phyloP scores from a whole-genome alignment of 2,888 invertebrate genomes.

The Mamestra brassicae region DNA sequence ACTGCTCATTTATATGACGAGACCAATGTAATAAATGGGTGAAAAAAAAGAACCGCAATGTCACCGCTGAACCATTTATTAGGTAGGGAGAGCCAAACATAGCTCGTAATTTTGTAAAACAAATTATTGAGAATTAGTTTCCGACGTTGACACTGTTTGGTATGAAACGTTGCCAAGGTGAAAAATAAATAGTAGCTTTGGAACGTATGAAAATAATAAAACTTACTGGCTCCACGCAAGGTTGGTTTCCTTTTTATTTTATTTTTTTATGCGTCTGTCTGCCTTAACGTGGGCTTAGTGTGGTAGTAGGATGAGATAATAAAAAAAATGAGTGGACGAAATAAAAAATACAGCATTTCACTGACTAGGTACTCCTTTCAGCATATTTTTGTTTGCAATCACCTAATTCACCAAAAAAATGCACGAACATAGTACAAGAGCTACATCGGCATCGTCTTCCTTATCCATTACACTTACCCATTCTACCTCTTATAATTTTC shows the following conservation, averaged over 20 bases:
- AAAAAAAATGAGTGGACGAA: not conserved
- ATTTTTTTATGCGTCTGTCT: not conserved
- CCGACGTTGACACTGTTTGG: constrained; percentile 47
- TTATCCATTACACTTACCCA: constrained; percentile 31
- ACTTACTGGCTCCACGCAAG: not conserved
- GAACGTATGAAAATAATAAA: not conserved
- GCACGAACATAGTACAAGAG: not conserved
- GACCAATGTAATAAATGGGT: constrained; percentile 70
- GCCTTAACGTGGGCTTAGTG: not conserved
- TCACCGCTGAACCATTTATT: constrained; percentile 74
- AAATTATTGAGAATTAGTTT: constrained; percentile 60
- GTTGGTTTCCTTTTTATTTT: no score
- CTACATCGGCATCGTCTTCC: constrained; percentile 17
- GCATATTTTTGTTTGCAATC: not conserved
- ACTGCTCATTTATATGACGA: constrained; percentile 69
- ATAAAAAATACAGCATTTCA: not conserved
- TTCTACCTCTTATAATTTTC: constrained; percentile 54
- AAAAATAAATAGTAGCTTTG: constrained; percentile 1
- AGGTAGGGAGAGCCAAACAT: constrained; percentile 69
- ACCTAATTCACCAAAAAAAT: not conserved
- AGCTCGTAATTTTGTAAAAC: constrained; percentile 59
- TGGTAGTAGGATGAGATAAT: not conserved
- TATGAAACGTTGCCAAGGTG: constrained; percentile 38
- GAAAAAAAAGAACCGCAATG: constrained; percentile 67
- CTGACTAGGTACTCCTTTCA: not conserved